phyloP scores from a whole-genome alignment of 2,113 vertebrate genomes.

The Fulica atra region DNA sequence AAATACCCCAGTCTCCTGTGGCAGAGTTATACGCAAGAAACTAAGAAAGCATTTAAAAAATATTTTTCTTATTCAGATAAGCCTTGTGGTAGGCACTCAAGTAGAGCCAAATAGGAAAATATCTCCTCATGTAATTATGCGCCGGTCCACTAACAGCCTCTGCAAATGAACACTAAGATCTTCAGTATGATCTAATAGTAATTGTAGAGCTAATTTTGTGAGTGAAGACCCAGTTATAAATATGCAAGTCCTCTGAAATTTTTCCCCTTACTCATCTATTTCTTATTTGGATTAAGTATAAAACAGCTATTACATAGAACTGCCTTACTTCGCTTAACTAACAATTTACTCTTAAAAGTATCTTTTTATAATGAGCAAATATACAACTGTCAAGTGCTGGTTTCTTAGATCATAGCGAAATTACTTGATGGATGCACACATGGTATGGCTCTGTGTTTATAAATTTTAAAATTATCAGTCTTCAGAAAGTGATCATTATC shows the following conservation, averaged over 20 bases:
- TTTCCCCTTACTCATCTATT: background rate
- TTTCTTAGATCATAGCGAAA: background rate
- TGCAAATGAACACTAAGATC: background rate
- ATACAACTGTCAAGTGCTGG: background rate
- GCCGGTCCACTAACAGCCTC: background rate
- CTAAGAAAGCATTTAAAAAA: background rate
- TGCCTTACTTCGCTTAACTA: background rate
- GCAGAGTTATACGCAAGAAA: background rate
- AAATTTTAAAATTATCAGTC: background rate
- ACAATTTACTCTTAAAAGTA: background rate
- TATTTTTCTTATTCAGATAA: background rate
- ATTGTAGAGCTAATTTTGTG: background rate
- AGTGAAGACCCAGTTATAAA: background rate
- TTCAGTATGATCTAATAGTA: background rate
- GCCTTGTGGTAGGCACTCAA: background rate
- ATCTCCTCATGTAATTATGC: background rate
- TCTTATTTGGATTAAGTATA: background rate
- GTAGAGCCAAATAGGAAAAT: background rate
- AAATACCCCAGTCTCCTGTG: background rate
- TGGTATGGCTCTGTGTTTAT: background rate
- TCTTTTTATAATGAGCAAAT: background rate
- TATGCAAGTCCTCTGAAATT: background rate
- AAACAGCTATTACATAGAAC: background rate
- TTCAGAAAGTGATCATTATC: background rate
- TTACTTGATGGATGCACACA: background rate